Percentiles rank a stretch among this genome's conserved stretches.
These are phyloP conservation scores for Morone chrysops DNA, from an alignment of 2,113 vertebrate genomes.

Conservation along the genomic window DNA sequence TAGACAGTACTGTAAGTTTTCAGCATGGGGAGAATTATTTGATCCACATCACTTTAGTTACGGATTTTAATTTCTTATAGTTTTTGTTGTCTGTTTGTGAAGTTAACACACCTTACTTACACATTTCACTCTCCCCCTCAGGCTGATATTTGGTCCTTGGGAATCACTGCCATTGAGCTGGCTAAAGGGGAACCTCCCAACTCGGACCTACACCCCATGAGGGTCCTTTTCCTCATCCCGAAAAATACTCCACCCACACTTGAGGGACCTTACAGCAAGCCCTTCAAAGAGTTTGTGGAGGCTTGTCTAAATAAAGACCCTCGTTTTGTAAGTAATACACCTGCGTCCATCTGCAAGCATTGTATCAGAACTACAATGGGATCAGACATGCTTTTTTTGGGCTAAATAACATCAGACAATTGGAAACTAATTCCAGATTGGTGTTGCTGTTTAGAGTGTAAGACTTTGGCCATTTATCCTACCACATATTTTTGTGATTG, in stretches of 20 bases:
- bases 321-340: slow-evolving; percentile 90
- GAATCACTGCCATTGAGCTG: slow-evolving; percentile 97
- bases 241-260: slow-evolving; percentile 97
- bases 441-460: not conserved
- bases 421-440: slow-evolving; percentile 3
- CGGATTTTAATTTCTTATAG: not conserved
- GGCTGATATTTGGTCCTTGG: slow-evolving; percentile 99
- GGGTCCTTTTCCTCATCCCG: slow-evolving; percentile 97
- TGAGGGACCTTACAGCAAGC: slow-evolving; percentile 97
- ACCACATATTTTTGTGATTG: slow-evolving; percentile 28
- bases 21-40: not conserved
- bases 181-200: slow-evolving; percentile 98
- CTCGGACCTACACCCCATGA: slow-evolving; percentile 98
- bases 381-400: slow-evolving; percentile 6
- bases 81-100: not conserved
- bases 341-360: not conserved
- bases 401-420: slow-evolving; percentile 15
- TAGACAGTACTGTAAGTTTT: not conserved
- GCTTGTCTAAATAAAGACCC: slow-evolving; percentile 99
- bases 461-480: slow-evolving; percentile 24
- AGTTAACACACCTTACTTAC: not conserved
- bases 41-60: too few relatives aligned
- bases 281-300: slow-evolving; percentile 98
- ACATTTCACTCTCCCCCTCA: slow-evolving; percentile 58
- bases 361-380: not conserved